A percentile compares a stretch with the other conserved stretches of the same genome.
phyloP scores from a whole-genome alignment of 2,797 vertebrate species.

The Brotula barbata region DNA sequence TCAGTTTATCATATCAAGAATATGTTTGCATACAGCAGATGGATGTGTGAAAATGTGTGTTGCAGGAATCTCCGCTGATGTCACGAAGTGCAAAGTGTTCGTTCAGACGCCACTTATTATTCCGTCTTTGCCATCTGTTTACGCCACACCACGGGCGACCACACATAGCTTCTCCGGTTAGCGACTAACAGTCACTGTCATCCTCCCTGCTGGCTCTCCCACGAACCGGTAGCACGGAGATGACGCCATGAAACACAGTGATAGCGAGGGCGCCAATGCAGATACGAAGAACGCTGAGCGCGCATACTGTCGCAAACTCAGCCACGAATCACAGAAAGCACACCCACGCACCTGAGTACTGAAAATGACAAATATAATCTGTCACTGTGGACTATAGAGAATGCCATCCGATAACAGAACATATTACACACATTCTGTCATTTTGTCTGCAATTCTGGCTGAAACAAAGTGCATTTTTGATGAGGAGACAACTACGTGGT shows the following conservation, averaged over 20 bases:
- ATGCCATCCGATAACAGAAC: background rate
- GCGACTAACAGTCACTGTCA: slow-evolving; percentile 31
- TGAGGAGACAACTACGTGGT: slow-evolving; percentile 44
- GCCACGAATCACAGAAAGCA: background rate
- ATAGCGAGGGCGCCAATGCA: background rate
- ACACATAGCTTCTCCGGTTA: slow-evolving; percentile 46
- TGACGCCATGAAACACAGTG: slow-evolving; percentile 4
- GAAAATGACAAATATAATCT: slow-evolving; percentile 30
- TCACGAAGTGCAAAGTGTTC: slow-evolving; percentile 30
- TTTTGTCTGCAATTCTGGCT: slow-evolving; percentile 7
- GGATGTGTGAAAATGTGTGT: background rate
- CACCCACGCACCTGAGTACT: background rate
- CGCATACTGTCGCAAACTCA: background rate
- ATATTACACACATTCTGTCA: slow-evolving; percentile 4
- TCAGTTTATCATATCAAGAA: background rate
- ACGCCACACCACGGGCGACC: slow-evolving; percentile 28
- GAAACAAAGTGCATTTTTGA: slow-evolving; percentile 32
- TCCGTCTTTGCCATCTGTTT: slow-evolving; percentile 57
- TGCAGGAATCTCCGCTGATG: slow-evolving; percentile 25
- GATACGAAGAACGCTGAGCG: slow-evolving; percentile 7
- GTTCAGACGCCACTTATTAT: slow-evolving; percentile 49
- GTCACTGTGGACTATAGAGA: slow-evolving; percentile 3
- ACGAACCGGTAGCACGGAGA: slow-evolving; percentile 29
- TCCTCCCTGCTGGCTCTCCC: slow-evolving; percentile 18
- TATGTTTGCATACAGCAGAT: slow-evolving; percentile 2